Percentiles rank a stretch among this genome's conserved stretches.
These are phyloP conservation scores for Leucophenga varia DNA, from an alignment of 1,140 invertebrate genomes.

Conservation along the genomic window DNA sequence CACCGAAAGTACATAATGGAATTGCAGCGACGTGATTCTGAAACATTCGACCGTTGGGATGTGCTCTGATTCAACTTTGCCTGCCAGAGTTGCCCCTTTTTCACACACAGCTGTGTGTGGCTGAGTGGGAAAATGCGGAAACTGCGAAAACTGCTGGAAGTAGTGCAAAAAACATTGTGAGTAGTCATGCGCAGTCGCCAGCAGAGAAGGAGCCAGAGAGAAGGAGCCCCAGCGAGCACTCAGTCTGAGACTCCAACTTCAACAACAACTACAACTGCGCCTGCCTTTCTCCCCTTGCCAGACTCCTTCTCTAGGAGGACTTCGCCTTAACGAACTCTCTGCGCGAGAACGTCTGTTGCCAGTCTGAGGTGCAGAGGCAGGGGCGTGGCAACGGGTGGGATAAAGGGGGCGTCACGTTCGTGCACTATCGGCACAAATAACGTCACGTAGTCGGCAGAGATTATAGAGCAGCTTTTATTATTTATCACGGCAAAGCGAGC, in stretches of 20 bases:
- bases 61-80: slow-evolving; percentile 55
- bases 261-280: no score
- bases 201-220: no score
- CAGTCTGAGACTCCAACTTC: no score
- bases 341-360: slow-evolving; percentile 4
- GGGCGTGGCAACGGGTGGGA: no score
- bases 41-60: slow-evolving; percentile 57
- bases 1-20: slow-evolving; percentile 55
- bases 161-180: no score
- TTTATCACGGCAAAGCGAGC: slow-evolving; percentile 52
- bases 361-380: no score
- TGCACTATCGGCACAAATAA: slow-evolving; percentile 56
- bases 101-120: no score
- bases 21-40: slow-evolving; percentile 56
- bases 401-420: slow-evolving; percentile 46
- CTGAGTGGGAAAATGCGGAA: not conserved
- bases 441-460: slow-evolving; percentile 56
- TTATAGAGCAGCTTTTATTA: slow-evolving; percentile 56
- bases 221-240: no score
- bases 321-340: not conserved
- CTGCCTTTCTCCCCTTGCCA: no score
- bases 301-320: no score
- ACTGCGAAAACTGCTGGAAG: slow-evolving; percentile 2
- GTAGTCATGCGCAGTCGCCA: no score
- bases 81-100: slow-evolving; percentile 15